A percentile compares a stretch with the other conserved stretches of the same genome.
Evolutionary conservation across 1,140 invertebrate genomes (phyloP).

Genomic region (Fopius arisanus): DNA sequence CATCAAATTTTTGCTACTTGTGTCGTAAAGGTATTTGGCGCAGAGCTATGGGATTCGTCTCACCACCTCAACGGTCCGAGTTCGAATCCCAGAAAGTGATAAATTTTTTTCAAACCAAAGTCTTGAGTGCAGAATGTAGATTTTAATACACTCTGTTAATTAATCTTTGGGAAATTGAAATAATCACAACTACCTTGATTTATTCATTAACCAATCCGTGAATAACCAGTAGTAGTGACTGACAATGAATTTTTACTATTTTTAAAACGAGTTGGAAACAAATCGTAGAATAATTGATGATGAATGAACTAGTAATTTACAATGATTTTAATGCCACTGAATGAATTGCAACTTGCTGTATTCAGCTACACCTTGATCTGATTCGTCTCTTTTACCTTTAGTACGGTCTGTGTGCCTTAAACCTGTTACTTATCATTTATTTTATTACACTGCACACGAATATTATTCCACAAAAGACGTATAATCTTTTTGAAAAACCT

Average conservation of each 20-base stretch:
- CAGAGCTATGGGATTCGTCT: neutral
- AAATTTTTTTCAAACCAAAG: slow-evolving; percentile 13
- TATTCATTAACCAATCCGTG: neutral
- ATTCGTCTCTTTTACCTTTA: neutral
- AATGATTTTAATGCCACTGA: slow-evolving; percentile 9
- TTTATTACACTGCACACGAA: slow-evolving; percentile 12
- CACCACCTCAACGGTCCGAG: neutral
- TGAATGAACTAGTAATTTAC: neutral
- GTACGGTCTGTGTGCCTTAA: slow-evolving; percentile 17
- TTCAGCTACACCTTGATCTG: slow-evolving; percentile 7
- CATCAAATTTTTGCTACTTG: neutral
- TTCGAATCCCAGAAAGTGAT: neutral
- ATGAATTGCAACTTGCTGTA: slow-evolving; percentile 12
- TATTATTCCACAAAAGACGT: neutral
- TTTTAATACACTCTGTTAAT: slow-evolving; percentile 20
- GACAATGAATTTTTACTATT: neutral
- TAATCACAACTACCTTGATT: neutral
- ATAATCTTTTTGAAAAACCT: neutral
- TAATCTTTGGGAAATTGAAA: slow-evolving; percentile 28
- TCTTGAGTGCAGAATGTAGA: slow-evolving; percentile 28
- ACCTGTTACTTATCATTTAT: slow-evolving; percentile 13
- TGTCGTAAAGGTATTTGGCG: neutral
- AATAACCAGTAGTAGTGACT: neutral
- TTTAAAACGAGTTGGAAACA: neutral
- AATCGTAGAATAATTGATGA: neutral